phyloP scores from a whole-genome alignment of 2,888 invertebrate species.

The Sinelater perroti region DNA sequence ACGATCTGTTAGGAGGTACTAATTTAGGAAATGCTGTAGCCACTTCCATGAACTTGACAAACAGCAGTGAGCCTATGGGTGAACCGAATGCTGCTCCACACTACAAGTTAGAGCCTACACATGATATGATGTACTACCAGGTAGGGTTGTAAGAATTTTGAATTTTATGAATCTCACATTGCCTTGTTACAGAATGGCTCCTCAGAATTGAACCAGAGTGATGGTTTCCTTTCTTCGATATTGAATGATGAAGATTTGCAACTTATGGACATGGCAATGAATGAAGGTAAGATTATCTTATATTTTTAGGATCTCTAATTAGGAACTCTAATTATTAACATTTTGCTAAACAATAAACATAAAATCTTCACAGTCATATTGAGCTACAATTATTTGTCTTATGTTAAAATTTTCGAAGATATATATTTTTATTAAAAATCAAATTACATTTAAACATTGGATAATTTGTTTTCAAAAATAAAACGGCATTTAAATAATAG shows the following conservation, averaged over 20 bases:
- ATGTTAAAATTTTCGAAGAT: too few species aligned
- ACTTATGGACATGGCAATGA: constrained; percentile 91
- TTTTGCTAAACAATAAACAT: too few species aligned
- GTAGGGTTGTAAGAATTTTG: constrained; percentile 58
- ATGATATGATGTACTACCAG: constrained; percentile 85
- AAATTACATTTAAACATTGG: too few species aligned
- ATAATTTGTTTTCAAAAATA: too few species aligned
- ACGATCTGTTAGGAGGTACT: constrained; percentile 62
- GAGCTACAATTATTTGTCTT: too few species aligned
- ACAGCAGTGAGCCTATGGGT: constrained; percentile 74
- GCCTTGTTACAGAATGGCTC: constrained; percentile 64
- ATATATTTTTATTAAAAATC: too few species aligned
- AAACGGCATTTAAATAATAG: too few species aligned
- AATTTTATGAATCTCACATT: too few species aligned
- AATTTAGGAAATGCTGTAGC: constrained; percentile 79
- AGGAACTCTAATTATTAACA: too few species aligned
- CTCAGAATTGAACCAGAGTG: constrained; percentile 76
- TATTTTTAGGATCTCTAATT: too few species aligned
- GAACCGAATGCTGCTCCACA: constrained; percentile 65
- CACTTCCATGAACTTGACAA: constrained; percentile 81
- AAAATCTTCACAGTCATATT: too few species aligned
- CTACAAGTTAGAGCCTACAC: constrained; percentile 76
- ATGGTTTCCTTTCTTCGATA: constrained; percentile 87
- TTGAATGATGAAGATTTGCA: constrained; percentile 89
- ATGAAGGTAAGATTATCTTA: constrained; percentile 73